Evolutionary conservation across 2,797 vertebrate genomes (phyloP).

Genomic region (Hydrocynus forskahlii): DNA sequence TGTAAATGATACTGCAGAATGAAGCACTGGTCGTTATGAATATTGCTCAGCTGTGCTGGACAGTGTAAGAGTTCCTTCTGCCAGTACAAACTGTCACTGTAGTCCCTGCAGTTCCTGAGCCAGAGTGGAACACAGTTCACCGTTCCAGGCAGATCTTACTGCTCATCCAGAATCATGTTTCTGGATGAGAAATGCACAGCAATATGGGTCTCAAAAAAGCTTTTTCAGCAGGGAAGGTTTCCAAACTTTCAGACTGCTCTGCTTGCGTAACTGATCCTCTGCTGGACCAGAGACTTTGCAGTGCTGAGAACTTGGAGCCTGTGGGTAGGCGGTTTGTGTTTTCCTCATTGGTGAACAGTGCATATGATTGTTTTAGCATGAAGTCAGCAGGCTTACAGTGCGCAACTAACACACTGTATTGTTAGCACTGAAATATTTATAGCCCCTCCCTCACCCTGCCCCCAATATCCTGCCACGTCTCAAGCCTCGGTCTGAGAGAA

Average conservation of each 20-base stretch:
- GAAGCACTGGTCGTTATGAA: background rate
- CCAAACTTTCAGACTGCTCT: background rate
- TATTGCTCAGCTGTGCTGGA: constrained; percentile 9
- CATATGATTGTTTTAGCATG: constrained; percentile 45
- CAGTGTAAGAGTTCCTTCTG: background rate
- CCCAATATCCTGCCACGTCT: constrained; percentile 42
- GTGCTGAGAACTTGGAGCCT: background rate
- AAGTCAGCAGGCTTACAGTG: constrained; percentile 35
- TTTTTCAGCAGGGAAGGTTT: background rate
- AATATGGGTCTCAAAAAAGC: background rate
- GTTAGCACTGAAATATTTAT: constrained; percentile 36
- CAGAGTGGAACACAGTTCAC: background rate
- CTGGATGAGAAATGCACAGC: constrained; percentile 10
- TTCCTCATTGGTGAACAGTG: constrained; percentile 24
- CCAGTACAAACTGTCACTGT: constrained; percentile 22
- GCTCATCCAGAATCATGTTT: constrained; percentile 8
- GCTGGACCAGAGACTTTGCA: constrained; percentile 5
- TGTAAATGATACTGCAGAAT: background rate
- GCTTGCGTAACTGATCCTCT: constrained; percentile 6
- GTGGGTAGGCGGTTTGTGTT: background rate
- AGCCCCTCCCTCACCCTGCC: constrained; percentile 13
- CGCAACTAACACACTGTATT: constrained; percentile 25
- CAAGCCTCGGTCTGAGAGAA: constrained; percentile 11
- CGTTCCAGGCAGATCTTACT: constrained; percentile 7
- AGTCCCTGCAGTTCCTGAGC: background rate